Conservation (phyloP, 1,140 invertebrate species). For the Meloidogyne hapla region DNA sequence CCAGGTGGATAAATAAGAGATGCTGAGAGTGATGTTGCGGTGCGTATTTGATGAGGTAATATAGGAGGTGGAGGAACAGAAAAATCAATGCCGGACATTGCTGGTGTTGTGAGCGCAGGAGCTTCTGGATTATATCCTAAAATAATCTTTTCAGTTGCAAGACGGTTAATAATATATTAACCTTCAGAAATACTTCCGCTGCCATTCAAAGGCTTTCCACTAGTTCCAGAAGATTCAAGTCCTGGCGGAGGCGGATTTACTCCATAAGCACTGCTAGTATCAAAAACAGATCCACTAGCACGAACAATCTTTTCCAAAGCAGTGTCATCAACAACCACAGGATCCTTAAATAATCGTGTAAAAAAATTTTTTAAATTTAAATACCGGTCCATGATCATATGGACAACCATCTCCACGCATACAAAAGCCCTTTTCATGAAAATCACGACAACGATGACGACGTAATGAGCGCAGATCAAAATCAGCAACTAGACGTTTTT, state of each 20-base stretch:
- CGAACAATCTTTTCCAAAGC: slow-evolving; percentile 42
- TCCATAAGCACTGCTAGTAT: slow-evolving; percentile 7
- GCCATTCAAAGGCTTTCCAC: neutral
- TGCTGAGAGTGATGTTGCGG: neutral
- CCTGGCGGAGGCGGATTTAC: slow-evolving; percentile 48
- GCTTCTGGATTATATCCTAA: slow-evolving; percentile 37
- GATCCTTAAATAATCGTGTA: slow-evolving; percentile 70
- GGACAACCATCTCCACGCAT: slow-evolving; percentile 90
- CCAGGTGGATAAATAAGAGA: slow-evolving; percentile 15
- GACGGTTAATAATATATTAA: neutral
- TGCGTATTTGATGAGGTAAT: slow-evolving; percentile 22
- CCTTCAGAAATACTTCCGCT: slow-evolving; percentile 14
- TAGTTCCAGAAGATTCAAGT: slow-evolving; percentile 21
- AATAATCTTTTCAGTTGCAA: neutral
- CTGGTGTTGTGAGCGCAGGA: slow-evolving; percentile 27
- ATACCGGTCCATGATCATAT: slow-evolving; percentile 80
- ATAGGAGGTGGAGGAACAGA: slow-evolving; percentile 38
- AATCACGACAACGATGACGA: slow-evolving; percentile 40
- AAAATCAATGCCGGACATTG: slow-evolving; percentile 35
- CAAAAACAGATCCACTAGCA: slow-evolving; percentile 12
- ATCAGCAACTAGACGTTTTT: slow-evolving; percentile 26
- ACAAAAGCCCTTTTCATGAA: slow-evolving; percentile 80
- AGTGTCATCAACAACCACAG: slow-evolving; percentile 80
- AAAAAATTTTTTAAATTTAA: neutral
- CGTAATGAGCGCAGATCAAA: slow-evolving; percentile 20